Percentiles rank a stretch among this genome's conserved stretches.
Evolutionary conservation across 1,140 invertebrate species (phyloP).

Genomic region (Bradynema listronoti): DNA sequence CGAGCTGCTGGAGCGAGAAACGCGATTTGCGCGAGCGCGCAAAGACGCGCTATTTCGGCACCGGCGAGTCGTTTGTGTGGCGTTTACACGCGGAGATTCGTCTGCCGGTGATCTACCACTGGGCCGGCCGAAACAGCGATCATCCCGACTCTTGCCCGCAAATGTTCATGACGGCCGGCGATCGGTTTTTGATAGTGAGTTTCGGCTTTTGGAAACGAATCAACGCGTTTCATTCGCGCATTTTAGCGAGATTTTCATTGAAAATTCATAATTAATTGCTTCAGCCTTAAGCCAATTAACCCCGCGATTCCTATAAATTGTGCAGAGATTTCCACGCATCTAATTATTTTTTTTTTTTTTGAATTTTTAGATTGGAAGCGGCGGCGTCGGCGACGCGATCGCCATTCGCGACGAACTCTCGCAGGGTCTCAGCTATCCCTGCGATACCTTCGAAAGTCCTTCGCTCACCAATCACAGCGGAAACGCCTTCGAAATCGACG

Average conservation of each 20-base stretch:
- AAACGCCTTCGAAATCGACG: constrained; percentile 48
- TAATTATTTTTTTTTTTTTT: constrained; percentile 5
- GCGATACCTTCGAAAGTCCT: constrained; percentile 45
- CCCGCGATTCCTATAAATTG: too few relatives aligned
- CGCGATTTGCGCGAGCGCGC: constrained; percentile 34
- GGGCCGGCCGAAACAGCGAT: constrained; percentile 45
- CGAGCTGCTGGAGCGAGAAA: constrained; percentile 44
- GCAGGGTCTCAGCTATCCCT: constrained; percentile 42
- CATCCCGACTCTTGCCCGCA: constrained; percentile 45
- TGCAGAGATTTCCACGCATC: background rate
- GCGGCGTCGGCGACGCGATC: constrained; percentile 53
- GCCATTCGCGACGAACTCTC: constrained; percentile 52
- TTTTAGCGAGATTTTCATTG: background rate
- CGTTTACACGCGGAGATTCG: constrained; percentile 38
- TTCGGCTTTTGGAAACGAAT: background rate
- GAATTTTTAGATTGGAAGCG: constrained; percentile 47
- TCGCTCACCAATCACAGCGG: constrained; percentile 40
- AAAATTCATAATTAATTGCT: background rate
- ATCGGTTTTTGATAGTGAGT: constrained; percentile 51
- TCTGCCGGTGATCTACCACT: constrained; percentile 49
- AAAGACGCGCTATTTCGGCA: constrained; percentile 44
- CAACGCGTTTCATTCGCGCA: background rate
- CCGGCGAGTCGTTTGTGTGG: constrained; percentile 41
- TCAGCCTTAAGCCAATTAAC: too few relatives aligned
- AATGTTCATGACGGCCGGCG: constrained; percentile 53